Conservation (phyloP, 2,888 invertebrate species). For the Listrodromus nycthemerus region DNA sequence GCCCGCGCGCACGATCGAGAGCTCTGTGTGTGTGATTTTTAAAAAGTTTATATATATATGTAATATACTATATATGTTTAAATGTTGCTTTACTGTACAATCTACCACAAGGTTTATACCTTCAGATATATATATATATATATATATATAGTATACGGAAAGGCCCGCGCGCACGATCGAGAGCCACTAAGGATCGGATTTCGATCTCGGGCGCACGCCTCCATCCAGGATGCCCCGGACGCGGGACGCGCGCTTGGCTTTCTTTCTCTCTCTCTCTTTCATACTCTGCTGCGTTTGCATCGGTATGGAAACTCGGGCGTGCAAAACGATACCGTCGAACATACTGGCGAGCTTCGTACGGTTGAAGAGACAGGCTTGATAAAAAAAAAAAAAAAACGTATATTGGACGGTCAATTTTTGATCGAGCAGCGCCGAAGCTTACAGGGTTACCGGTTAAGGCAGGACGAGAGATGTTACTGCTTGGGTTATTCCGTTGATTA, state of each 20-base stretch:
- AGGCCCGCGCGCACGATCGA: conserved; percentile 52
- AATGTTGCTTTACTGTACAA: conserved; percentile 1
- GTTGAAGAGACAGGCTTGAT: neutral
- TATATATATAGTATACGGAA: conserved; percentile 9
- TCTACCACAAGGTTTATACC: neutral
- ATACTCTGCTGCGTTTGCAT: conserved; percentile 14
- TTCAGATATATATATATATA: neutral
- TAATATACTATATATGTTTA: no score
- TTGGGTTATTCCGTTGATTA: no score
- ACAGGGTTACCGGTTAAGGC: conserved; percentile 7
- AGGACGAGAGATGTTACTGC: neutral
- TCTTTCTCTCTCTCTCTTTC: neutral
- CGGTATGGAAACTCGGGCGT: conserved; percentile 12
- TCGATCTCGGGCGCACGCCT: conserved; percentile 58
- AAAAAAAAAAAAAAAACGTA: neutral
- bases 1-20: conserved; percentile 51
- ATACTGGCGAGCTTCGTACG: conserved; percentile 18
- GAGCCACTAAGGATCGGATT: conserved; percentile 58
- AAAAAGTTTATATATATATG: no score
- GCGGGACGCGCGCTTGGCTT: conserved; percentile 2
- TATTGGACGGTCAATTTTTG: neutral
- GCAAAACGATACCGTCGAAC: conserved; percentile 35
- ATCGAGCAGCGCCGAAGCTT: neutral
- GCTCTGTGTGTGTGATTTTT: no score
- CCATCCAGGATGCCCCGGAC: conserved; percentile 38